Percentiles rank a stretch among this genome's conserved stretches.
phyloP scores from a whole-genome alignment of 2,888 invertebrate species.

The Eupithecia subumbrata region DNA sequence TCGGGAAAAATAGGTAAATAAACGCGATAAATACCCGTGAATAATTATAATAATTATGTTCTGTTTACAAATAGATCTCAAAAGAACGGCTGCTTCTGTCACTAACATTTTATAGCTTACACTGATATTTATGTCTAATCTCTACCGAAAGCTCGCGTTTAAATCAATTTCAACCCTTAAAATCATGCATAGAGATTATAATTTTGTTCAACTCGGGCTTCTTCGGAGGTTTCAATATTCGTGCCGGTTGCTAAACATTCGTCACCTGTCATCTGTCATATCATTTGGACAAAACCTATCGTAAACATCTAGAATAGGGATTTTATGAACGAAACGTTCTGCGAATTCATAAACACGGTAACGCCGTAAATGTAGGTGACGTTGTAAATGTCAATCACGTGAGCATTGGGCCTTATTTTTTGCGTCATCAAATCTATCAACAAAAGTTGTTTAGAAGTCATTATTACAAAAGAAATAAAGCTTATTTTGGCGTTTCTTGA shows the following conservation, averaged over 20 bases:
- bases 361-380: slow-evolving; percentile 6
- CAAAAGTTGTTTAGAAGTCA: neutral
- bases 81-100: slow-evolving; percentile 2
- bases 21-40: too few relatives aligned
- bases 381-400: slow-evolving; percentile 11
- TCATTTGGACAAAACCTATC: slow-evolving; percentile 52
- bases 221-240: neutral
- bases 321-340: slow-evolving; percentile 69
- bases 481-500: neutral
- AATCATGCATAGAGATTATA: neutral
- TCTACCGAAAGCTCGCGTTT: neutral
- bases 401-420: neutral
- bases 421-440: neutral
- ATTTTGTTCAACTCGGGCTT: neutral
- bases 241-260: neutral
- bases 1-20: too few relatives aligned
- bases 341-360: slow-evolving; percentile 74
- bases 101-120: neutral
- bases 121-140: neutral
- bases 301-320: slow-evolving; percentile 62
- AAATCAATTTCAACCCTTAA: neutral
- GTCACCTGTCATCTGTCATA: slow-evolving; percentile 56
- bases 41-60: neutral
- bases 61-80: neutral
- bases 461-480: neutral